Conservation (phyloP, 1,140 invertebrate genomes). For the Brachionus plicatilis region DNA sequence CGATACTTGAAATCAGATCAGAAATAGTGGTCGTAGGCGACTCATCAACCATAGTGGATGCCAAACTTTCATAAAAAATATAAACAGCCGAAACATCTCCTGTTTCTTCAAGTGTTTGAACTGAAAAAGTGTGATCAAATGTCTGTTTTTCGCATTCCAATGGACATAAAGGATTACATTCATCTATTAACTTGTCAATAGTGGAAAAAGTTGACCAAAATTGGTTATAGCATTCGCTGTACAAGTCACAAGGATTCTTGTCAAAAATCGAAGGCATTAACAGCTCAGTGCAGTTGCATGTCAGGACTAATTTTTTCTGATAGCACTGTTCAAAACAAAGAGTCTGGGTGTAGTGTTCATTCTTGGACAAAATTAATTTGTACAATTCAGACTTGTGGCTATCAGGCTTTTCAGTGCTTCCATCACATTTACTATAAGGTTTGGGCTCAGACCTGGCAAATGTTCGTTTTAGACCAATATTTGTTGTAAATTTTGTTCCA, state of each 20-base stretch:
- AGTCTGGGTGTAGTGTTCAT: not conserved
- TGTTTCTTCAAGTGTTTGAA: not conserved
- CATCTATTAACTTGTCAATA: not conserved
- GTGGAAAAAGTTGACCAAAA: not conserved
- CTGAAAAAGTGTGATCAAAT: not conserved
- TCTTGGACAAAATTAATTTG: not conserved
- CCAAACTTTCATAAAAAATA: slow-evolving; percentile 17
- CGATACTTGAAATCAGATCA: not conserved
- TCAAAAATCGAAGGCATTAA: not conserved
- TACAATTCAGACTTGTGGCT: not conserved
- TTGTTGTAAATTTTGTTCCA: not conserved
- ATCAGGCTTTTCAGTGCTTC: not conserved
- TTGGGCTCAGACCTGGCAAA: not conserved
- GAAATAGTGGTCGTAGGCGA: not conserved
- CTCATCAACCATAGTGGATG: not conserved
- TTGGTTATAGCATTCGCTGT: not conserved
- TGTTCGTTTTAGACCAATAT: not conserved
- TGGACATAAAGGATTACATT: not conserved
- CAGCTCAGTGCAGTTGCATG: not conserved
- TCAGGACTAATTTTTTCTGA: not conserved
- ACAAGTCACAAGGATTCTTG: not conserved
- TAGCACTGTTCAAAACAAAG: not conserved
- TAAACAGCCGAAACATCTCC: not conserved
- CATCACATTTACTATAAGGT: slow-evolving; percentile 10
- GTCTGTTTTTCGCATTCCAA: not conserved